Evolutionary conservation across 2,888 invertebrate genomes (phyloP).

Genomic region (Noctua pronuba): DNA sequence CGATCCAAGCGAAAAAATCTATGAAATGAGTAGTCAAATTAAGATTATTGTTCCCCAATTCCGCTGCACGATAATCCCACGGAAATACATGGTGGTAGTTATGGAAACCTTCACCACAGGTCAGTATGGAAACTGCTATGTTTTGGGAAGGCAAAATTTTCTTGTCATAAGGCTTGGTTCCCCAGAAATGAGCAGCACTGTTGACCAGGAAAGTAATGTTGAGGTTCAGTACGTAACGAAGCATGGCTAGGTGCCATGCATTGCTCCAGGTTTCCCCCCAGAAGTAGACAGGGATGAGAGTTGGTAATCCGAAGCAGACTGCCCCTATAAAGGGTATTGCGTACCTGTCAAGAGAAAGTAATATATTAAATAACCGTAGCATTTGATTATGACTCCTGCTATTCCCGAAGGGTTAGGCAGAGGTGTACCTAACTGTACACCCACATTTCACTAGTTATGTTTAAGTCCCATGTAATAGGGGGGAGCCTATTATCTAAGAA

Average conservation of each 20-base stretch:
- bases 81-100: constrained; percentile 80
- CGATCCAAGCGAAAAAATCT: constrained; percentile 77
- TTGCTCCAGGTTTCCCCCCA: constrained; percentile 90
- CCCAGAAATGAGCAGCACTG: constrained; percentile 91
- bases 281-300: constrained; percentile 89
- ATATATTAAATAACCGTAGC: not conserved
- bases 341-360: constrained; percentile 80
- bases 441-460: no score
- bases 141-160: constrained; percentile 73
- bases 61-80: constrained; percentile 79
- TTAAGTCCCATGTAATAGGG: no score
- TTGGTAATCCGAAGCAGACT: constrained; percentile 89
- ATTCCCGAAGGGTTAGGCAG: no score
- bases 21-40: constrained; percentile 76
- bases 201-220: constrained; percentile 93
- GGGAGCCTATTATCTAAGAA: no score
- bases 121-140: constrained; percentile 59
- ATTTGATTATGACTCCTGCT: not conserved
- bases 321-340: constrained; percentile 91
- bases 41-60: constrained; percentile 75
- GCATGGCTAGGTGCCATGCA: constrained; percentile 83
- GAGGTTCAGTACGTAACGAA: constrained; percentile 90
- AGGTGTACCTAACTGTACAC: no score
- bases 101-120: constrained; percentile 79
- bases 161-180: constrained; percentile 85